Evolutionary conservation across 2,113 vertebrate genomes (phyloP), one percentile per base, ranked within the genome.

Genomic region (Sphyrna mokarran): DNA sequence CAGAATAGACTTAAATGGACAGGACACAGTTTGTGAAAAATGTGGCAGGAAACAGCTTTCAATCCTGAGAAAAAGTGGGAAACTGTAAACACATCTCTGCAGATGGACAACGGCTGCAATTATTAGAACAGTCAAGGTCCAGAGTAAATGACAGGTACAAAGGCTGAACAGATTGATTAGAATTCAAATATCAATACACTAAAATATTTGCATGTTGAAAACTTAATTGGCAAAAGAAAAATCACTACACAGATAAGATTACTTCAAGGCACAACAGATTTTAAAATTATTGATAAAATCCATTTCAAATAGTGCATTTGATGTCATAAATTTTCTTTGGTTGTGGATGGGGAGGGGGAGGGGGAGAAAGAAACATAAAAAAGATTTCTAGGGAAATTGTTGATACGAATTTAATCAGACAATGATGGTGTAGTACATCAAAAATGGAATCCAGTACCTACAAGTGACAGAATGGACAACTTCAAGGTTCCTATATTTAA

Each of bases 1-100:
- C 33, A 37, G 61, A 66, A 93, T 6, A 93, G 54, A 13, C n/a
- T 63, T 91, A 63, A 76, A 91, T 22, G 5, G 33, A n/a, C 18
- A 63, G 61, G 61, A 68, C n/a, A 8, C n/a, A 93, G 14, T 93
- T 93, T 66, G n/a, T 66, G 63, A n/a, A 23, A 66, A 66, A 22
- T 37, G 48, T 58, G 87, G 54, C 86, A 58, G 48, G 58, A 90
- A 63, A 93, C 33, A 93, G 61, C 61, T 66, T 93, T 93, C 80
- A 40, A n/a, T 93, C 61, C 89, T 68, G 61, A 93, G 89, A 93
- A 83, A 80, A 63, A 93, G 89, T n/a, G 14, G 61, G 89, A 68
- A 93, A 66, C 33, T n/a, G 89, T 93, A 93, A 66, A 93, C 89
- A 93, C 37, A n/a, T 93, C 61, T n/a, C 61, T 93, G 29, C 61